Evolutionary conservation across 2,888 invertebrate genomes (phyloP).

Genomic region (Augiades crinisus): DNA sequence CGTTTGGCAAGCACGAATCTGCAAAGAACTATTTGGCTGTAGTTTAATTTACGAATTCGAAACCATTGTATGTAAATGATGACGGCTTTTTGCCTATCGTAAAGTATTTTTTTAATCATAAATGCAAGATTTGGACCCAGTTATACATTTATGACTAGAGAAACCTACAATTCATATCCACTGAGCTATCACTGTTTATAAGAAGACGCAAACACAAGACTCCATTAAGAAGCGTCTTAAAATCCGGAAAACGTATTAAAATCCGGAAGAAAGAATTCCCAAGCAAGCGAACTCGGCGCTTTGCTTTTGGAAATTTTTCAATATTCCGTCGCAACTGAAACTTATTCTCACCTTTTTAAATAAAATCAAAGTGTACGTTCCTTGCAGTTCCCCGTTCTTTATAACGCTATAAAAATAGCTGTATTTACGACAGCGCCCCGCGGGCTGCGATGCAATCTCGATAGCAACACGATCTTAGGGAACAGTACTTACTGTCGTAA

Average conservation of each 20-base stretch:
- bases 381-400: slow-evolving; percentile 43
- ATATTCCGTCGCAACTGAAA: slow-evolving; percentile 44
- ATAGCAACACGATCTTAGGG: slow-evolving; percentile 7
- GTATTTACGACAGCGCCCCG: slow-evolving; percentile 28
- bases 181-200: too few relatives aligned
- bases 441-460: slow-evolving; percentile 30
- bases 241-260: slow-evolving; percentile 6
- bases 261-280: slow-evolving; percentile 8
- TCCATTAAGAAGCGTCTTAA: slow-evolving; percentile 6
- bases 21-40: too few relatives aligned
- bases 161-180: too few relatives aligned
- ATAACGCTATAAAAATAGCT: slow-evolving; percentile 47
- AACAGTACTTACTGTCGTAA: not conserved
- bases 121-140: too few relatives aligned
- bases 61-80: too few relatives aligned
- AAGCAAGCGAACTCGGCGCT: not conserved
- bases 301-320: slow-evolving; percentile 41
- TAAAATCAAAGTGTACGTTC: slow-evolving; percentile 46
- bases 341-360: slow-evolving; percentile 50
- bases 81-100: too few relatives aligned
- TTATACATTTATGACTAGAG: too few relatives aligned
- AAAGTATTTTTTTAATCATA: too few relatives aligned
- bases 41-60: too few relatives aligned
- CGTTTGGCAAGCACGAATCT: too few relatives aligned
- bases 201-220: not conserved